Conservation (phyloP, 1,140 invertebrate genomes). For the Ooceraea biroi region DNA sequence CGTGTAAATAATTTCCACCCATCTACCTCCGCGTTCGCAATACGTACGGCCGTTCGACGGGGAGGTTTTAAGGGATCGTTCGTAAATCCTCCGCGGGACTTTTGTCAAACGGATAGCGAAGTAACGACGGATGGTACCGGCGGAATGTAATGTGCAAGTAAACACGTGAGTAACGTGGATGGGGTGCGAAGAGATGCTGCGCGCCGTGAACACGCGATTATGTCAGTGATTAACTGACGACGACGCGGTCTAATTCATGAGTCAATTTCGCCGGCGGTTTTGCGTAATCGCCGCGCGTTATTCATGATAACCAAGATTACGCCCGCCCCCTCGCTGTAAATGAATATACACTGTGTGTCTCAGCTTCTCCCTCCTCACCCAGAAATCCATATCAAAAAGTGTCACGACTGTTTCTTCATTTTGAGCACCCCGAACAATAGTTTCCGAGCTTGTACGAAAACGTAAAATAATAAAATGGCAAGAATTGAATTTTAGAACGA, state of each 20-base stretch:
- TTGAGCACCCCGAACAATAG: neutral
- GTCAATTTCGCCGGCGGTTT: conserved; percentile 24
- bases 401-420: neutral
- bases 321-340: neutral
- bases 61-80: conserved; percentile 43
- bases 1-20: conserved; percentile 70
- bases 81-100: conserved; percentile 53
- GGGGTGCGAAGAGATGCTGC: neutral
- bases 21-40: conserved; percentile 56
- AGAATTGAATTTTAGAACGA: no score
- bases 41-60: conserved; percentile 35
- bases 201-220: neutral
- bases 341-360: neutral
- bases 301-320: conserved; percentile 28
- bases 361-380: neutral
- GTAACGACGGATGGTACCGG: conserved; percentile 22
- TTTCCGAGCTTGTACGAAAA: neutral
- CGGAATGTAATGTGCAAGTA: conserved; percentile 17
- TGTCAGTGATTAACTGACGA: conserved; percentile 39
- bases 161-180: conserved; percentile 23
- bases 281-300: conserved; percentile 26
- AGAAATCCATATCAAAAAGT: neutral
- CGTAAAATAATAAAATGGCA: no score
- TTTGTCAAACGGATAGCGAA: conserved; percentile 39
- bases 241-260: conserved; percentile 23